Conservation (phyloP, 2,888 invertebrate genomes). For the Diarsia dahlii region DNA sequence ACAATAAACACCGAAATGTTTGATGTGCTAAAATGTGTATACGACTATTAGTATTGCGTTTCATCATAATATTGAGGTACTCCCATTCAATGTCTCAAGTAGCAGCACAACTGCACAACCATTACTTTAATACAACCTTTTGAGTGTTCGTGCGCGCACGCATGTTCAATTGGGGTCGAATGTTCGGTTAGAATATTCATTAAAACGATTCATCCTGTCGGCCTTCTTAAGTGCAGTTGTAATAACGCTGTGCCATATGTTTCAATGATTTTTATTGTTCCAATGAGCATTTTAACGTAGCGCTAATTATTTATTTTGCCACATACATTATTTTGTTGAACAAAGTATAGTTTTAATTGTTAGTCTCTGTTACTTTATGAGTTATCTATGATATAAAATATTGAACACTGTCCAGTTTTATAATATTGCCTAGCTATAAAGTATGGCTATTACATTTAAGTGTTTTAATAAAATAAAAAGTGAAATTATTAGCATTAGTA, state of each 20-base stretch:
- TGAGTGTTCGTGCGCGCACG: constrained; percentile 68
- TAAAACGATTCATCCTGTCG: constrained; percentile 69
- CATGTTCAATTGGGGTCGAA: constrained; percentile 70
- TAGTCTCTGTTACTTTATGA: background rate
- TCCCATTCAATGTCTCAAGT: constrained; percentile 51
- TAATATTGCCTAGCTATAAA: constrained; percentile 1
- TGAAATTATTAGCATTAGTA: background rate
- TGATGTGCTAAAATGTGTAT: constrained; percentile 37
- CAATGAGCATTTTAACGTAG: constrained; percentile 4
- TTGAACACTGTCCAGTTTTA: background rate
- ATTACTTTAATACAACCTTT: constrained; percentile 65
- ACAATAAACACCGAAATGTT: constrained; percentile 30
- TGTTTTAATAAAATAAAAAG: background rate
- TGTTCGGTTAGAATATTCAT: constrained; percentile 64
- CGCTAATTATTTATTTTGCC: background rate
- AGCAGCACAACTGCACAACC: constrained; percentile 40
- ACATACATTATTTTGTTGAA: background rate
- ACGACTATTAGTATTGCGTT: constrained; percentile 47
- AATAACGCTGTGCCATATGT: constrained; percentile 44
- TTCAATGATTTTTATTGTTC: constrained; percentile 44
- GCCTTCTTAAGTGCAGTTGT: constrained; percentile 60
- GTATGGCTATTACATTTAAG: background rate
- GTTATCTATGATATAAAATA: background rate
- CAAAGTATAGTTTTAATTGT: background rate
- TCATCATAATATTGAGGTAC: constrained; percentile 53